Conservation (phyloP, 1,140 invertebrate species). For the Matsumurasca onukii region DNA sequence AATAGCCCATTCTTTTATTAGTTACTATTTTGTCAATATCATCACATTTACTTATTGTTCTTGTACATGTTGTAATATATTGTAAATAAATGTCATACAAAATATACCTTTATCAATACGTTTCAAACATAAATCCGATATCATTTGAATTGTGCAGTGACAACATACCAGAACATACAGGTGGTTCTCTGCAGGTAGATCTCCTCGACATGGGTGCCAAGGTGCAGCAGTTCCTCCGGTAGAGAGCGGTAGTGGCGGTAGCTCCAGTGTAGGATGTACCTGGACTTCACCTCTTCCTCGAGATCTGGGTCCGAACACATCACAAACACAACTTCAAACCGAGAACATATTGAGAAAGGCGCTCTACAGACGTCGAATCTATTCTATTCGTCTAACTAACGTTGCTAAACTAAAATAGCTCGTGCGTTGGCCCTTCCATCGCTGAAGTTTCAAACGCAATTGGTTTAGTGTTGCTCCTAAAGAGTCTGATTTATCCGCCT, state of each 20-base stretch:
- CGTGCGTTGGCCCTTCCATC: conserved; percentile 19
- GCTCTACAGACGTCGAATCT: conserved; percentile 12
- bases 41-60: too few relatives aligned
- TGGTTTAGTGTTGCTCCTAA: background rate
- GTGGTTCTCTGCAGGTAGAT: conserved; percentile 31
- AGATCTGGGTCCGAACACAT: conserved; percentile 21
- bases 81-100: too few relatives aligned
- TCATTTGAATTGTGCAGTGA: too few relatives aligned
- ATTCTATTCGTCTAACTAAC: conserved; percentile 19
- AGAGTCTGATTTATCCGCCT: background rate
- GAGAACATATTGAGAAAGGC: background rate
- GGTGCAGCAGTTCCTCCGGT: conserved; percentile 23
- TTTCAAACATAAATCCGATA: too few relatives aligned
- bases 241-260: conserved; percentile 21
- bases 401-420: conserved; percentile 30
- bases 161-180: conserved; percentile 18
- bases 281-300: conserved; percentile 27
- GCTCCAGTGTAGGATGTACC: conserved; percentile 32
- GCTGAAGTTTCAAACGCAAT: conserved; percentile 18
- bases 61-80: too few relatives aligned
- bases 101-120: too few relatives aligned
- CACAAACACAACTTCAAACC: background rate
- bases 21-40: too few relatives aligned
- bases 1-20: too few relatives aligned
- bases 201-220: conserved; percentile 30